Evolutionary conservation across 2,113 vertebrate species (phyloP), one percentile per base, ranked within the genome.

Genomic region (Alethe diademata): DNA sequence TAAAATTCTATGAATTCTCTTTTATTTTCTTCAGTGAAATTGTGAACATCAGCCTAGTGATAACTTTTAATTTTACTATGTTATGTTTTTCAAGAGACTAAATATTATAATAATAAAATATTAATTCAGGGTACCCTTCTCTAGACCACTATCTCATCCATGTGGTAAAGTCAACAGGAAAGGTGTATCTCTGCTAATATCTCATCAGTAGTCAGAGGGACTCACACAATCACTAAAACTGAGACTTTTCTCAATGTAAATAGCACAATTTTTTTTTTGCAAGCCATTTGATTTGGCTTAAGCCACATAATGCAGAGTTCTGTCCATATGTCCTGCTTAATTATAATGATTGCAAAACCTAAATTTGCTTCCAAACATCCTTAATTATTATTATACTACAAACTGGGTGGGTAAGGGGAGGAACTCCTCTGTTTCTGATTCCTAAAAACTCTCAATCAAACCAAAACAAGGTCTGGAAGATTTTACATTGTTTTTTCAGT

Each of bases 381-480:
- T 93, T 96, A 96, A 95, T 95, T 92, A 97, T 96, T 79, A 78
- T 69, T 83, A 67, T 80, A 73, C 72, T 91, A 56, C 74, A 88
- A 93, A 36, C 47, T 78, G 75, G 82, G 58, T 69, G 72, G 70
- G 40, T 64, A 85, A 75, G 28, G 54, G 75, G 83, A 86, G 42
- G 51, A 88, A 83, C 19, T 93, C 24, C 43, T 85, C 78, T 71
- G 16, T 58, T 81, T 78, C 73, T 3, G 4, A 61, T 69, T 89
- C 56, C 71, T 67, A 65, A 92, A 83, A 82, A 17, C 2, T 35
- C 43, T 28, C 16, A 65, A 11, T 31, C 61, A 86, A 90, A 92
- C 42, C 82, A 96, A 94, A 95, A 82, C n/a, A 90, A 86, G 69
- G 26, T 78, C 75, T 93, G 69, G 33, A 85, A 88, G 38, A 70